These are phyloP conservation scores for Physella acuta DNA, from an alignment of 1,140 invertebrate genomes.

Conservation along the genomic window DNA sequence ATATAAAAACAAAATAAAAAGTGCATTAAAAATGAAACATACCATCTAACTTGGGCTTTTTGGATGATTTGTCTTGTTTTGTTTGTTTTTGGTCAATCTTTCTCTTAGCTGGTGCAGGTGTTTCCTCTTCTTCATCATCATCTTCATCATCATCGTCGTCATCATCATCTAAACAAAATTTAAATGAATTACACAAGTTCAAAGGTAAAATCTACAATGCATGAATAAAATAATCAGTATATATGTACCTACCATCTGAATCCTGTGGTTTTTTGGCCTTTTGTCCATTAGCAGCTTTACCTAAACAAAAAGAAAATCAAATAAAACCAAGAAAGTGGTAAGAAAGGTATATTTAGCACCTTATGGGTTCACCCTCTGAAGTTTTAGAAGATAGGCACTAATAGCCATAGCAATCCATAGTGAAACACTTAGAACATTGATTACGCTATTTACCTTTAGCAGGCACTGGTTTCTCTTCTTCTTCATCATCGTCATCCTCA, in stretches of 20 bases:
- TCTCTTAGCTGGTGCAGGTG: neutral
- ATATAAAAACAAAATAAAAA: no score
- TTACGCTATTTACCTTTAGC: no score
- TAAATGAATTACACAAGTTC: no score
- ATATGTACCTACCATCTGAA: neutral
- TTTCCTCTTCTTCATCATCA: slow-evolving; percentile 1
- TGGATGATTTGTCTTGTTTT: neutral
- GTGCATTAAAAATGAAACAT: no score
- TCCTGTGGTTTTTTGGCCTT: neutral
- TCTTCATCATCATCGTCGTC: slow-evolving; percentile 1
- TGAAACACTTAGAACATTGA: no score
- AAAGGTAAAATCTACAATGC: no score
- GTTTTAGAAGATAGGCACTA: no score
- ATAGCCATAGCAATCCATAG: no score
- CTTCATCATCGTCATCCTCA: slow-evolving; percentile 2
- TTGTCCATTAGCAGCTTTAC: neutral
- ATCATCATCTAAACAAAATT: slow-evolving; percentile 13
- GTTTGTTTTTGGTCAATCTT: neutral
- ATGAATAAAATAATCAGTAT: neutral
- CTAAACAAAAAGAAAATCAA: neutral
- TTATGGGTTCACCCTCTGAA: no score
- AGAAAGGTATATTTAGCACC: no score
- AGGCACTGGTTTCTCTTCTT: neutral
- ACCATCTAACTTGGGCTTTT: slow-evolving; percentile 1
- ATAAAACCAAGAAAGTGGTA: no score